Evolutionary conservation across 2,888 invertebrate genomes (phyloP).

Genomic region (Priocnemis perturbator): DNA sequence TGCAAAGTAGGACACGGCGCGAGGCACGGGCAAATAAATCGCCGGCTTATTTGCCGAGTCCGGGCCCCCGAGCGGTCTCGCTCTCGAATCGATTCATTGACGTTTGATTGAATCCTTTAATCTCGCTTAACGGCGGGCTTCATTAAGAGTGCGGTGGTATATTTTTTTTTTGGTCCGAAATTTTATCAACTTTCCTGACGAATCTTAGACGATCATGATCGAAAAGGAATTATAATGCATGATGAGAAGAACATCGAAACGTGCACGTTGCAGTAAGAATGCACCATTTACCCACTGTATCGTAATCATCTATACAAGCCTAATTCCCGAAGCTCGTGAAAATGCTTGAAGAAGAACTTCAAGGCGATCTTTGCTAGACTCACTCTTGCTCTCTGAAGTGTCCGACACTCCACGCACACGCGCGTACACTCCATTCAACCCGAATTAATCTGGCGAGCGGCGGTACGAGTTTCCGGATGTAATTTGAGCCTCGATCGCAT

Average conservation of each 20-base stretch:
- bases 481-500: neutral
- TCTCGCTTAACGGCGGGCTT: neutral
- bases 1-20: conserved; percentile 46
- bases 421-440: neutral
- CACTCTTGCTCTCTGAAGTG: neutral
- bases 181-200: no score
- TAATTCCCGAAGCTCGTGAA: no score
- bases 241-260: no score
- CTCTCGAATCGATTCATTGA: neutral
- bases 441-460: no score
- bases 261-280: no score
- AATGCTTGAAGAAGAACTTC: no score
- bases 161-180: no score
- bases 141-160: conserved; percentile 6
- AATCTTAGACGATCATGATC: no score
- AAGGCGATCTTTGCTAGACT: no score
- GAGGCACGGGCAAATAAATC: conserved; percentile 35
- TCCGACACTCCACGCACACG: neutral
- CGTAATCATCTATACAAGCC: no score
- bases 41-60: conserved; percentile 32
- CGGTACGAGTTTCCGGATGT: neutral
- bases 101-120: neutral
- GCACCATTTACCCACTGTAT: no score
- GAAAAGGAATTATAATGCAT: no score
- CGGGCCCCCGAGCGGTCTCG: neutral